Evolutionary conservation across 2,888 invertebrate species (phyloP), one percentile per base, ranked within the genome.

Genomic region (Cantharis rufa): DNA sequence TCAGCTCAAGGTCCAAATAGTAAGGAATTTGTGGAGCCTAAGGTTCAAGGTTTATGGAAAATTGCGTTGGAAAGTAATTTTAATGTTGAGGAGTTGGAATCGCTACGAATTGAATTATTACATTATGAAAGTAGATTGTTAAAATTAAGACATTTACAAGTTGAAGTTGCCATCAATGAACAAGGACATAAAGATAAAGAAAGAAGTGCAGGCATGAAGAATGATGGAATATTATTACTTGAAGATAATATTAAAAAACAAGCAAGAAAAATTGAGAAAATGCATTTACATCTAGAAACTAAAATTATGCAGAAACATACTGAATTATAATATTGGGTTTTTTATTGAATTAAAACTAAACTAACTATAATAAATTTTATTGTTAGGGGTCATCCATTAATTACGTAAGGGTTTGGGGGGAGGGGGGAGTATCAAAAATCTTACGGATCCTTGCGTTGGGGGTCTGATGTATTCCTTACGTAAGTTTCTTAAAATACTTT

Each of bases 31-130:
- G 91, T 95, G 64, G 98, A 98, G 85, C 95, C 96, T 0, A 95
- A 96, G 89, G 97, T 98, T 1, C 94, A 96, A 86, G 94, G 94
- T 0, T 88, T 98, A 28, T 98, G 98, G 98, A 92, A 92, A 82
- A 89, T 95, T 75, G 98, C 97, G 2, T 86, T 93, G 15, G 91
- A 93, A 72, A 92, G 93, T 11, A 94, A 96, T 86, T 98, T 98
- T 87, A 92, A 93, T 18, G 90, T 92, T 0, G 93, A 94, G 77
- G 97, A 98, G 88, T 89, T 98, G 11, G 92, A 93, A 75, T 96
- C 96, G 0, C 89, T 98, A 68, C 94, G 94, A 93, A 92, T 93
- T 76, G 98, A 98, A 86, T 89, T 98, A 80, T 90, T 92, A 77
- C 96, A 96, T 87, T 98, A 97, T 87, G 97, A 98, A 89, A 93